These are phyloP conservation scores for Lagorchestes hirsutus DNA, from an alignment of 2,797 vertebrate species.

Conservation along the genomic window DNA sequence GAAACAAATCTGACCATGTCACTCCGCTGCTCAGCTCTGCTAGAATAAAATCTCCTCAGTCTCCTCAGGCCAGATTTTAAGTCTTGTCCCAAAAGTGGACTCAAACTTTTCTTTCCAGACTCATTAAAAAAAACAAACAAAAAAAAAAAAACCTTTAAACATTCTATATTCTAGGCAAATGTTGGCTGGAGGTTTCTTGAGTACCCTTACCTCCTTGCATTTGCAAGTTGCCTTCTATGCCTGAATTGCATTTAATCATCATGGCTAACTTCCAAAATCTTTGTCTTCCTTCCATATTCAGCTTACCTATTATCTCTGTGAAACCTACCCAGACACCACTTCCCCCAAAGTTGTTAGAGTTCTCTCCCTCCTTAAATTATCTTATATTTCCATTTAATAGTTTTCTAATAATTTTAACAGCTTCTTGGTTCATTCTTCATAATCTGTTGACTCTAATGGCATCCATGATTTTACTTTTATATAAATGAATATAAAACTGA, in stretches of 20 bases:
- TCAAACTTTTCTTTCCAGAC: not conserved
- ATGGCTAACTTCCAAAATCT: not conserved
- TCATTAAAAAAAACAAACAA: not conserved
- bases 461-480: not conserved
- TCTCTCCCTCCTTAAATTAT: not conserved
- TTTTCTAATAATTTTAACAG: not conserved
- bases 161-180: not conserved
- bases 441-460: not conserved
- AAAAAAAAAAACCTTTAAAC: not conserved
- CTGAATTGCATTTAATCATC: not conserved
- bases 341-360: not conserved
- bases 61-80: not conserved
- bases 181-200: not conserved
- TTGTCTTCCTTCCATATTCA: not conserved
- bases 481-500: not conserved
- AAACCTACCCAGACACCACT: not conserved
- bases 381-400: not conserved
- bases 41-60: not conserved
- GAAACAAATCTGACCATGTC: not conserved
- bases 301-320: not conserved
- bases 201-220: not conserved
- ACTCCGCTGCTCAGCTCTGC: not conserved
- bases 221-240: not conserved
- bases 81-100: not conserved
- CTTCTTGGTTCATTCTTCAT: not conserved